A percentile compares a stretch with the other conserved stretches of the same genome.
These are phyloP conservation scores for Brachionus calyciflorus DNA, from an alignment of 1,140 invertebrate genomes.

Conservation along the genomic window DNA sequence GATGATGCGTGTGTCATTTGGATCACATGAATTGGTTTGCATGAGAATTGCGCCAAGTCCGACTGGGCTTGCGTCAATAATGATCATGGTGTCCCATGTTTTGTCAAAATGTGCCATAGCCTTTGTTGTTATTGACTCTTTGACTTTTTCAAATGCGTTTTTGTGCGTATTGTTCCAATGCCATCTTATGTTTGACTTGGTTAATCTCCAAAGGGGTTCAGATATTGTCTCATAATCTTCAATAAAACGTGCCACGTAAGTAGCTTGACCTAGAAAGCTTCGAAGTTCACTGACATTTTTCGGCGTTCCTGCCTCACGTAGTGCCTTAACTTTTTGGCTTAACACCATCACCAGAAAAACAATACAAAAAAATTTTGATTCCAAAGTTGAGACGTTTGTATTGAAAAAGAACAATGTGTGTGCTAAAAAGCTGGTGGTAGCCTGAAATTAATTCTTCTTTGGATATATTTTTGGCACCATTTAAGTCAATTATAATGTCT, in stretches of 20 bases:
- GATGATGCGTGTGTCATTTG: constrained; percentile 45
- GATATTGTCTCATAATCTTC: constrained; percentile 46
- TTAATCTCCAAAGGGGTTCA: constrained; percentile 8
- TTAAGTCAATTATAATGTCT: constrained; percentile 41
- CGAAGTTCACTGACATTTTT: constrained; percentile 49
- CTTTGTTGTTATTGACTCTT: constrained; percentile 41
- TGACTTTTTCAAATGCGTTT: constrained; percentile 35
- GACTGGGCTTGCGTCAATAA: constrained; percentile 50
- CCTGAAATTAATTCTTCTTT: constrained; percentile 61
- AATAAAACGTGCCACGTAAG: constrained; percentile 48
- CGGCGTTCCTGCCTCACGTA: constrained; percentile 12
- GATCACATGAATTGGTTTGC: constrained; percentile 50
- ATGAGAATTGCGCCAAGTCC: constrained; percentile 61
- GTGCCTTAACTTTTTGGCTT: constrained; percentile 54
- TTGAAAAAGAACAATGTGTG: constrained; percentile 49
- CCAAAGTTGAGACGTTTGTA: constrained; percentile 51
- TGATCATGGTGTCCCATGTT: neutral
- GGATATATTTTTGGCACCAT: constrained; percentile 58
- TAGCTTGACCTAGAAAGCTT: constrained; percentile 51
- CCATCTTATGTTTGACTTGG: constrained; percentile 46
- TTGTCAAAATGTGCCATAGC: neutral
- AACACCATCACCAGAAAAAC: constrained; percentile 50
- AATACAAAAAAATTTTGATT: constrained; percentile 56
- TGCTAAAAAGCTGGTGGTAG: constrained; percentile 54
- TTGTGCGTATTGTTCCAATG: constrained; percentile 30